Evolutionary conservation across 2,888 invertebrate species (phyloP), one percentile per base, ranked within the genome.

Genomic region (Malthinus seriepunctatus): DNA sequence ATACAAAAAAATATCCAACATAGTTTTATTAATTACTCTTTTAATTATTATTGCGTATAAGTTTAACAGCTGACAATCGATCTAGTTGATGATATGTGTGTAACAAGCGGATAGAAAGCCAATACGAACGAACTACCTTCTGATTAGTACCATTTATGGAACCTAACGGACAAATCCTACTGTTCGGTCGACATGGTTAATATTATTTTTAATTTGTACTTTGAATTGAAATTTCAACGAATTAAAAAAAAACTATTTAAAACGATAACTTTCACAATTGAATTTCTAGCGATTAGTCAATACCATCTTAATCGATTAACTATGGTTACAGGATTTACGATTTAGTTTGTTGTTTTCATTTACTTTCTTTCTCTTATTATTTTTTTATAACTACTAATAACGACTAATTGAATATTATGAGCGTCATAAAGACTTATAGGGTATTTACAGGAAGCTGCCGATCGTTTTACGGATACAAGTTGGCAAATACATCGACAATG

Each of bases 401-500:
- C 7, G 39, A 11, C 8, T 39, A 39, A 39, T 39, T 39, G 8
- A 39, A 39, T 8, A 15, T 39, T 32, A 47, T 47, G n/a, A 47
- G 8, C 14, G 14, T 32, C 11, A 33, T 12, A 49, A 33, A 34
- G 12, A 50, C 31, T 12, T 39, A 46, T 15, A 38, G 44, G 57
- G 39, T 61, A 37, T 68, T 69, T 75, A 66, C 82, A 86, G 86
- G 86, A 85, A 72, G 84, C 85, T 64, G 84, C 85, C 72, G 86
- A 87, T 67, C 82, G 88, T 71, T 89, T 88, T 75, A 84, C 86
- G 67, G 89, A 89, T 76, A 88, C 89, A 55, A 88, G 88, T 73
- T 88, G 88, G 83, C 87, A 86, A 75, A 88, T 89, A 63, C 88
- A 88, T 74, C 84, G 86, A 62, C 85, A 86, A 71, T 88, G 87